Percentiles rank a stretch among this genome's conserved stretches.
Evolutionary conservation across 1,140 invertebrate genomes (phyloP).

Genomic region (Neodiprion fabricii): DNA sequence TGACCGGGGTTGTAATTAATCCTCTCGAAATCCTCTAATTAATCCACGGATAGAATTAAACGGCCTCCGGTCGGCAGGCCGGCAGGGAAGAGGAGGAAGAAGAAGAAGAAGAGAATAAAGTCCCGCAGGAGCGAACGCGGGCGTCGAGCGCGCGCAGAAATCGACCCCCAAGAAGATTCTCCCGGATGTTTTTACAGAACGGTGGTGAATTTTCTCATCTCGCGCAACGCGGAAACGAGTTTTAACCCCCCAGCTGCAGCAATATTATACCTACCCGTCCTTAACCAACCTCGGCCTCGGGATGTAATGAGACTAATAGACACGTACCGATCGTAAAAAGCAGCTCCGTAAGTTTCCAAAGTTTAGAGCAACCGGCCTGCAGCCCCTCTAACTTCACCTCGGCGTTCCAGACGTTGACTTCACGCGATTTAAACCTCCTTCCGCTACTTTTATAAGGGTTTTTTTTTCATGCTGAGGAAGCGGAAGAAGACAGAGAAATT

Average conservation of each 20-base stretch:
- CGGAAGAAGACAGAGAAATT: not conserved
- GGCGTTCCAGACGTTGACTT: not conserved
- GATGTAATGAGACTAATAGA: conserved; percentile 54
- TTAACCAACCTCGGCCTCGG: not conserved
- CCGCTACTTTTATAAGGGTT: not conserved
- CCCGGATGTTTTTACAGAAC: not conserved
- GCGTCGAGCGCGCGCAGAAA: conserved; percentile 27
- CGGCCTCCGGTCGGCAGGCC: too few relatives aligned
- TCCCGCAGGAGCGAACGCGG: conserved; percentile 22
- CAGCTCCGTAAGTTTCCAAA: conserved; percentile 37
- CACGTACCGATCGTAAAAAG: conserved; percentile 56
- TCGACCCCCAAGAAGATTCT: not conserved
- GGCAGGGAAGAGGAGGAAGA: conserved; percentile 21
- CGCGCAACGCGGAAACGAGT: conserved; percentile 5
- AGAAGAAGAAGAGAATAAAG: conserved; percentile 31
- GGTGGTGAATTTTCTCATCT: conserved; percentile 6
- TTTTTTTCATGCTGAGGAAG: too few relatives aligned
- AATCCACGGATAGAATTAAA: conserved; percentile 23
- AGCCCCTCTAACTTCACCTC: not conserved
- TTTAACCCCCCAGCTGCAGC: not conserved
- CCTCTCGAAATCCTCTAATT: conserved; percentile 35
- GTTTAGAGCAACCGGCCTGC: conserved; percentile 32
- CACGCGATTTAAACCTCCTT: not conserved
- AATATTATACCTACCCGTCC: too few relatives aligned
- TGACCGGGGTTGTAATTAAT: conserved; percentile 11